Evolutionary conservation across 2,888 invertebrate genomes (phyloP).

Genomic region (Embidobia sp.): DNA sequence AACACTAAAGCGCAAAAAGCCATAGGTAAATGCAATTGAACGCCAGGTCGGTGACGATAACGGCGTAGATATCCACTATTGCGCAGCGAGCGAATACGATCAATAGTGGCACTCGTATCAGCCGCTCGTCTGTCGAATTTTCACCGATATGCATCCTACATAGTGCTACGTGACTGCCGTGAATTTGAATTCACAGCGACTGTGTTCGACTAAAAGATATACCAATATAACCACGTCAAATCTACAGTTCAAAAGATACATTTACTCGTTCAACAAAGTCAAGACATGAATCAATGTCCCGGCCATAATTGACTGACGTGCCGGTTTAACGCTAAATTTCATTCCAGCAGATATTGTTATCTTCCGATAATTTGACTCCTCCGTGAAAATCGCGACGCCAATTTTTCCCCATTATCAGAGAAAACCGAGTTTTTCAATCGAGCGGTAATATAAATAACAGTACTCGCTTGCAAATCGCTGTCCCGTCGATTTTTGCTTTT

Average conservation of each 20-base stretch:
- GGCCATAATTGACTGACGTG: no score
- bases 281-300: conserved; percentile 1
- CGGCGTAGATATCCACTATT: conserved; percentile 66
- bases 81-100: conserved; percentile 66
- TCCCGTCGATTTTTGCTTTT: no score
- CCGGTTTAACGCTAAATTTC: no score
- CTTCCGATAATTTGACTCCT: no score
- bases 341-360: no score
- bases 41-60: conserved; percentile 66
- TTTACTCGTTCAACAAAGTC: conserved; percentile 4
- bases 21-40: conserved; percentile 66
- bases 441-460: no score
- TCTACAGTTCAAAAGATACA: conserved; percentile 2
- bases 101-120: conserved; percentile 67
- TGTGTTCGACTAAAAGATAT: conserved; percentile 29
- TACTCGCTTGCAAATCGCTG: no score
- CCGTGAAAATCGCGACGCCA: no score
- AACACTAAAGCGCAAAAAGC: conserved; percentile 65
- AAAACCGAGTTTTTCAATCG: no score
- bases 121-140: conserved; percentile 66
- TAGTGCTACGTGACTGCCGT: conserved; percentile 39
- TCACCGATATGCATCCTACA: conserved; percentile 59
- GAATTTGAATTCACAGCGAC: conserved; percentile 38
- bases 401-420: no score
- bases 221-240: conserved; percentile 40